Base-by-base conservation (phyloP, 1,140 invertebrate species). In the Sarcophaga bullata region DNA sequence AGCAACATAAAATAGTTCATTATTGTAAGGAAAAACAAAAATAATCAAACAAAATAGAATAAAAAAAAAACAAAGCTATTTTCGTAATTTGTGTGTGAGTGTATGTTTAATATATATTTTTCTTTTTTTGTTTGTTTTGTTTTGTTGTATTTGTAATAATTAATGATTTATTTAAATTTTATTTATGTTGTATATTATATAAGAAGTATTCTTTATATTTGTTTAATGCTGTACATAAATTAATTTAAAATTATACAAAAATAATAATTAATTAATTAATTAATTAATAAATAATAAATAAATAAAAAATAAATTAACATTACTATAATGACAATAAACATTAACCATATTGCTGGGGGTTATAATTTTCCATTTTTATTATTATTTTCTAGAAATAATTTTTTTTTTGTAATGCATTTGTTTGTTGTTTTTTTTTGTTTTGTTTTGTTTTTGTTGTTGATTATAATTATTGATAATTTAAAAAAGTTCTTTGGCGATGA, bases 401-500 rank as follows among this genome's bases (percentile, higher is more conserved):
- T 76, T 15, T 75, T 76, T 76, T 76, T 76, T 58, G 54, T 1
- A 49, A 48, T 76, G 15, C 73, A 49, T 76, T 6, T n/a, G n/a
- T n/a, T n/a, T n/a, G n/a, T n/a, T n/a, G n/a, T n/a, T n/a, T 78
- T 78, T 50, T n/a, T n/a, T 52, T 46, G 19, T 76, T 49, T 48
- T 80, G 3, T 37, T 82, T 83, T 62, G 19, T 37, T 83, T 83
- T 83, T 75, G 62, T 80, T 52, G 17, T 82, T 80, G 72, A 80
- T 84, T 80, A 82, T 82, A 80, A 50, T 84, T 83, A 81, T 81
- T 83, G 75, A 50, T 78, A 78, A 80, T 83, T 81, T 84, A 78
- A 50, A 25, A 52, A 78, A 82, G 72, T 84, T 84, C 88, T 89
- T 89, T 89, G 88, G 88, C 88, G 88, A 87, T 89, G 88, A 87